A percentile compares a stretch with the other conserved stretches of the same genome.
Conservation (phyloP, 2,113 vertebrate species). For the Chaetops frenatus region DNA sequence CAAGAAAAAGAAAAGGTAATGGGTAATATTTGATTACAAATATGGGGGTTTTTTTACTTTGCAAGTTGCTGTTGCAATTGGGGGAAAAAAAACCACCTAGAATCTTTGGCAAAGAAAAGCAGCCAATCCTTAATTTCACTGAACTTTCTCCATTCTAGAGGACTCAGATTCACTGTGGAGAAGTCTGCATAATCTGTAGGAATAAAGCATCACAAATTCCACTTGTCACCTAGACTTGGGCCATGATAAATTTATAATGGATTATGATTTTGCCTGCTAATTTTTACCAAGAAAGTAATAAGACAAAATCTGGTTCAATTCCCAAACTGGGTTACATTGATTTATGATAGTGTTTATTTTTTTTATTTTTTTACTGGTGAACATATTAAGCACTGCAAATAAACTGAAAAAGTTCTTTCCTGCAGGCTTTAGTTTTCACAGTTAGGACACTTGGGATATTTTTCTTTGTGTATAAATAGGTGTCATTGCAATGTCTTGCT, state of each 20-base stretch:
- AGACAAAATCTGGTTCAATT: background rate
- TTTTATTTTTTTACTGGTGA: background rate
- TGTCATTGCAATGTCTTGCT: background rate
- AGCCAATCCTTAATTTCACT: background rate
- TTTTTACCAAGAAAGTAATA: background rate
- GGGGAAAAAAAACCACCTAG: background rate
- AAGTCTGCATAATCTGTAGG: background rate
- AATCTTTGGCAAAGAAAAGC: background rate
- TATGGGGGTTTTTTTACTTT: rapidly evolving
- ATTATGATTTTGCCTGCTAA: background rate
- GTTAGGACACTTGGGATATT: background rate
- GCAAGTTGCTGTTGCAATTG: background rate
- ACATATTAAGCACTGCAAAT: background rate
- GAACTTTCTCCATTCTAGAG: background rate
- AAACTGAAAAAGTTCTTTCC: background rate
- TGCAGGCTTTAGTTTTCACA: background rate
- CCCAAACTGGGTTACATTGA: background rate
- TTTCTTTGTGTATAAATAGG: background rate
- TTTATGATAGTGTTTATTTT: background rate
- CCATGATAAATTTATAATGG: background rate
- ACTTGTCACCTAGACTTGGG: rapidly evolving
- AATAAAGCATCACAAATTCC: background rate
- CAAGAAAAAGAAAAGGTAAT: background rate
- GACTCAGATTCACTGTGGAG: background rate
- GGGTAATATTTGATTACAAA: background rate